Base-by-base conservation (phyloP, 2,797 vertebrate genomes). In the Eidolon dupreanum region DNA sequence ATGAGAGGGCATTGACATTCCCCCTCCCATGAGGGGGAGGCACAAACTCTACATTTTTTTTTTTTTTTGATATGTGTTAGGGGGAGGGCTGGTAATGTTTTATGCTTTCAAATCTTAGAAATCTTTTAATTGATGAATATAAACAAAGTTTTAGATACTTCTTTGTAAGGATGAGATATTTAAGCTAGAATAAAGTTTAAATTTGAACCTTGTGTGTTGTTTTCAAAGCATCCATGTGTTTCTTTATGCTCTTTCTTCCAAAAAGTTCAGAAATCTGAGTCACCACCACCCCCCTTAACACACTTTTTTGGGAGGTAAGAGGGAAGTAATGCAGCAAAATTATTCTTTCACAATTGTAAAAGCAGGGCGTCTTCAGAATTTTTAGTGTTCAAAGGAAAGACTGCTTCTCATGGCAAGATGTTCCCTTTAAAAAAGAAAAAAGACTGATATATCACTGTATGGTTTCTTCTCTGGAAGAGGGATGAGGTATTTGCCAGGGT, bases 181-280 rank as follows among this genome's bases (percentile, higher is more conserved):
- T 87, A 92, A 93, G 53, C 46, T 57, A 73, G 77, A 79, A 82
- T 53, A 63, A 31, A 53, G 59, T 88, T 95, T 93, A 89, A 88
- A 61, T 93, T 71, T 83, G 73, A 38, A 78, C 13, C 16, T 17
- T 16, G 10, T 77, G 20, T 43, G 49, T 88, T 81, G 16, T 88
- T 94, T 84, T 86, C 59, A 68, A 43, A 77, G 36, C 92, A 75
- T 33, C 78, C 87, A 0, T 46, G 1, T 22, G 46, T 94, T 86
- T 88, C 41, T 89, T 71, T 53, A 43, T 28, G n/a, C 2, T 66
- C 43, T 93, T 83, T n/a, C 41, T 79, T 51, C 87, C 53, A 41
- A 33, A 73, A 87, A 74, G 57, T 74, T 70, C 26, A 79, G 70
- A 90, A 59, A 20, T 53, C 11, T 71, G 59, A 75, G 31, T 84